phyloP scores from a whole-genome alignment of 2,888 invertebrate genomes.

The Melanargia galathea region DNA sequence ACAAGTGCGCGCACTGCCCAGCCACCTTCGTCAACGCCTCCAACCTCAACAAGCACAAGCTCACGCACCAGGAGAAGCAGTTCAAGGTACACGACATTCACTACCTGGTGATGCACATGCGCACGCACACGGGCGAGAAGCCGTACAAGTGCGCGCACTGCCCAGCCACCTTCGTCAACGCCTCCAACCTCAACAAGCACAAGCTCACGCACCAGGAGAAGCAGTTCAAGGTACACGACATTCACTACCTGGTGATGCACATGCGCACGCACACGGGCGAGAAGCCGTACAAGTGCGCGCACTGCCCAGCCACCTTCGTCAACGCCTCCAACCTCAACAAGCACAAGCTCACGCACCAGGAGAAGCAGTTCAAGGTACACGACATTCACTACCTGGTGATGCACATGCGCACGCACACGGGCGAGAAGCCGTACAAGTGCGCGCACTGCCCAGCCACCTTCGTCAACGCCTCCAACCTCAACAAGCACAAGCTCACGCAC shows the following conservation, averaged over 20 bases:
- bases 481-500: conserved; percentile 84
- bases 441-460: conserved; percentile 82
- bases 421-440: conserved; percentile 76
- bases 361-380: no score
- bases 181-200: no score
- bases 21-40: conserved; percentile 85
- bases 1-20: conserved; percentile 77
- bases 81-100: conserved; percentile 65
- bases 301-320: conserved; percentile 84
- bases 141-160: conserved; percentile 78
- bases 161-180: conserved; percentile 83
- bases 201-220: no score
- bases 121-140: conserved; percentile 77
- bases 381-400: conserved; percentile 78
- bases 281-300: conserved; percentile 72
- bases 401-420: conserved; percentile 81
- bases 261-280: conserved; percentile 73
- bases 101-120: conserved; percentile 56
- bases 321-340: no score
- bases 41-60: conserved; percentile 85
- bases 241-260: no score
- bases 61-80: conserved; percentile 79
- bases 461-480: conserved; percentile 85
- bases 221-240: conserved; percentile 75
- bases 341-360: no score